Evolutionary conservation across 2,113 vertebrate genomes (phyloP), one percentile per base, ranked within the genome.

Genomic region (Aldabrachelys gigantea): DNA sequence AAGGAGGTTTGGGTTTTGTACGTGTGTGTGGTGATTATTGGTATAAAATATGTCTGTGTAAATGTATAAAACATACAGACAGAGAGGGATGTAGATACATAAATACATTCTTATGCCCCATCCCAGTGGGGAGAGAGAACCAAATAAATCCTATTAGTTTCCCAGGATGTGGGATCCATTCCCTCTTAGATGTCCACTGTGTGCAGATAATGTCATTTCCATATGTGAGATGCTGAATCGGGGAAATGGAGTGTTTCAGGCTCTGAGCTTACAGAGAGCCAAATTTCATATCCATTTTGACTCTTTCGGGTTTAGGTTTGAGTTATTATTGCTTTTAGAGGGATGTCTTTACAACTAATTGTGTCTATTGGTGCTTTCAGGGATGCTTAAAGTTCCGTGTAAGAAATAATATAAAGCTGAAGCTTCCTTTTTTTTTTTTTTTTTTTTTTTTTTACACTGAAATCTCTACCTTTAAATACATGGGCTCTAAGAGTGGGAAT

Each of bases 101-200:
- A 92, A 96, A 95, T 95, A 92, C 69, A 82, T 91, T 79, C 83
- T 92, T 75, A 78, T 94, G 22, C 82, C 91, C 90, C 65, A 49
- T 95, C 91, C 94, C 94, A 65, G 3, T 76, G 87, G 94, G 91
- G 91, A 86, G 95, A 93, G 91, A 88, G 93, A 90, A 92, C 94
- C 90, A 93, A 97, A 84, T 65, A 94, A 97, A 98, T 97, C 97
- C 93, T 92, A 90, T 98, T 95, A 96, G 85, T 91, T 96, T 89
- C 92, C 94, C 94, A n/a, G 69, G 75, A 93, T 29, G 85, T 62
- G 84, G 91, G 79, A 95, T 95, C 57, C 86, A 16, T 0, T 88
- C 89, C 93, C 91, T 81, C 95, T 97, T 97, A 98, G 97, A 96
- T 98, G 97, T 94, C 97, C 91, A 19, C 79, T 6, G 76, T 22